These are phyloP conservation scores for Grammomys dolichurus DNA, from an alignment of 2,113 vertebrate genomes.

Conservation along the genomic window DNA sequence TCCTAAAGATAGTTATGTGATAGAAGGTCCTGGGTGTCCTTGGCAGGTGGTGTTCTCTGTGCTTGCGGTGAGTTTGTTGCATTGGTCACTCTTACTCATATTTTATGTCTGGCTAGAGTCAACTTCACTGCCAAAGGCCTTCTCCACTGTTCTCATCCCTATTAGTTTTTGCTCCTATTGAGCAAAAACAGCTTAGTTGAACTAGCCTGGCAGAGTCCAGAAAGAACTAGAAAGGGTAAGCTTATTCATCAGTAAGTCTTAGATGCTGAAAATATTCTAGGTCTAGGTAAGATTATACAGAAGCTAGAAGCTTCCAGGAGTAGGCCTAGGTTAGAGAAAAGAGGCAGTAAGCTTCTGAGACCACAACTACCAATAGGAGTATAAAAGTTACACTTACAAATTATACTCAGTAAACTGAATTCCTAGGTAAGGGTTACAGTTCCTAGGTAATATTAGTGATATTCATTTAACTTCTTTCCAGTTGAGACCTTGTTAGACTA, in stretches of 20 bases:
- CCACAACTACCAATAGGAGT: too few species aligned
- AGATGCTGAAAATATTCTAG: too few species aligned
- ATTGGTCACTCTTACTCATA: constrained; percentile 22
- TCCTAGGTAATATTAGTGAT: background rate
- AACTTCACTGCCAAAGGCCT: constrained; percentile 39
- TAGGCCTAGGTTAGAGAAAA: too few species aligned
- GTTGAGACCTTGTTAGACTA: background rate
- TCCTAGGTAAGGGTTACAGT: background rate
- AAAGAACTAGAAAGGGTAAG: too few species aligned
- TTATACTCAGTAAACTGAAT: constrained; percentile 2
- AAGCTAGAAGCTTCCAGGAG: too few species aligned
- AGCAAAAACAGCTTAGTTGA: too few species aligned
- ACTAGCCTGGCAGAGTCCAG: too few species aligned
- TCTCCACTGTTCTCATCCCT: background rate
- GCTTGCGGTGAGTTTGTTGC: background rate
- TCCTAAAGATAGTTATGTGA: background rate
- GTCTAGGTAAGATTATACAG: too few species aligned
- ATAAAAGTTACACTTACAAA: too few species aligned
- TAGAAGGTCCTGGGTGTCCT: background rate
- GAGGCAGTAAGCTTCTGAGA: too few species aligned
- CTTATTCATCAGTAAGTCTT: too few species aligned
- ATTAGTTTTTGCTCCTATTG: constrained; percentile 1
- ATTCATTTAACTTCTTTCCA: constrained; percentile 39
- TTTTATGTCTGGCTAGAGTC: constrained; percentile 41
- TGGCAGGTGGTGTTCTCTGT: background rate